These are phyloP conservation scores for Habrosyne pyritoides DNA, from an alignment of 2,888 invertebrate genomes.

Conservation along the genomic window DNA sequence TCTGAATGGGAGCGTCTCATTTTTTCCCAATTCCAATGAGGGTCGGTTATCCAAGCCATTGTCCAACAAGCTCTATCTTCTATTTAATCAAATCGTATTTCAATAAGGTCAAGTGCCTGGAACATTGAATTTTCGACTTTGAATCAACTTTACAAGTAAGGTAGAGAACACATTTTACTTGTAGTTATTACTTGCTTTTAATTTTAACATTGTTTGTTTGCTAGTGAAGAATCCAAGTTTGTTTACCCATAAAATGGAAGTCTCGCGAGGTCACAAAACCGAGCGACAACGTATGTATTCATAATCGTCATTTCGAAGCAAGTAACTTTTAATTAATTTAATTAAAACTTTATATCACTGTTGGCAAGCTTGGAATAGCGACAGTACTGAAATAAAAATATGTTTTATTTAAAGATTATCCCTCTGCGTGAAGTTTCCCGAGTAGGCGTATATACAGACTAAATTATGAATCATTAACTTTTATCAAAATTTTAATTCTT, in stretches of 20 bases:
- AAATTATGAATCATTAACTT: neutral
- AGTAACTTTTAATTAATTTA: constrained; percentile 42
- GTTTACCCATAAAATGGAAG: constrained; percentile 1
- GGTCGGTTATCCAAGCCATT: constrained; percentile 2
- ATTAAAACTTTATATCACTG: constrained; percentile 36
- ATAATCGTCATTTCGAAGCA: constrained; percentile 14
- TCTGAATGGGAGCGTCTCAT: neutral
- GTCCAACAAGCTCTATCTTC: constrained; percentile 2
- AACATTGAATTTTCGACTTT: constrained; percentile 1
- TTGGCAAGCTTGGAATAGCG: neutral
- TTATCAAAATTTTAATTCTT: neutral
- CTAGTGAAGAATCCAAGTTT: constrained; percentile 1
- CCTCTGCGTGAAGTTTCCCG: neutral
- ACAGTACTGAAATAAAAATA: constrained; percentile 15
- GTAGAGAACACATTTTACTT: neutral
- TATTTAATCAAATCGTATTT: constrained; percentile 5
- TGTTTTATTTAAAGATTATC: neutral
- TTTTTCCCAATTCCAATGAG: neutral
- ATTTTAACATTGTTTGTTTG: neutral
- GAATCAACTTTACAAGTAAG: neutral
- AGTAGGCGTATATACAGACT: neutral
- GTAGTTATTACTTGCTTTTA: neutral
- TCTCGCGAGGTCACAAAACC: constrained; percentile 1
- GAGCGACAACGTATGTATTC: constrained; percentile 2
- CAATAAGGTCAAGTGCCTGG: neutral